A percentile compares a stretch with the other conserved stretches of the same genome.
These are phyloP conservation scores for Gnathonemus longibarbis DNA, from an alignment of 2,113 vertebrate genomes.

Conservation along the genomic window DNA sequence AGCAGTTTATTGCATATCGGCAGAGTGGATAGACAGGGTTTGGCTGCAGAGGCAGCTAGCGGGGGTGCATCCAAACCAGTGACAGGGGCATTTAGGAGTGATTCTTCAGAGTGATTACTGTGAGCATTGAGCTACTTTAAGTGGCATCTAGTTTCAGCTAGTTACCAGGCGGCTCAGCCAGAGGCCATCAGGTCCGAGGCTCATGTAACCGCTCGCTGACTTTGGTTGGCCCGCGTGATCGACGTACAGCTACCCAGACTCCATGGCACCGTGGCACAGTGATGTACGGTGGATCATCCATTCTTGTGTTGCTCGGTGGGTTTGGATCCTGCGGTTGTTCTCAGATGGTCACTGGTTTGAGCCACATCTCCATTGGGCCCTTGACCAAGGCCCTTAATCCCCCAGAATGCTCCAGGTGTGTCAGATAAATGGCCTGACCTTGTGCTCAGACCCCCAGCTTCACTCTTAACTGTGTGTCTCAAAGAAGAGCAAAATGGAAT, in stretches of 20 bases:
- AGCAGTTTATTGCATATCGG: slow-evolving; percentile 29
- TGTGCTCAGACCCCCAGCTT: background rate
- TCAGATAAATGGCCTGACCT: background rate
- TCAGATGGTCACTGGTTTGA: background rate
- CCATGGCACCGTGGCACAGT: background rate
- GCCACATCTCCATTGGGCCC: background rate
- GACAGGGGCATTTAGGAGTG: background rate
- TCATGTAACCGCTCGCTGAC: background rate
- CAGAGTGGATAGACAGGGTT: slow-evolving; percentile 14
- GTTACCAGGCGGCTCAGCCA: background rate
- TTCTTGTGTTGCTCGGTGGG: background rate
- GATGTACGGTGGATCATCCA: background rate
- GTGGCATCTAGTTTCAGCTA: background rate
- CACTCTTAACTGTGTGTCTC: background rate
- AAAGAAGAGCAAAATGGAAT: background rate
- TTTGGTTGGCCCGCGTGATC: background rate
- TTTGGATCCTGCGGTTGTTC: background rate
- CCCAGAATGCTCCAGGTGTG: background rate
- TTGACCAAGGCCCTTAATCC: background rate
- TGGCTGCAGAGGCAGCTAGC: background rate
- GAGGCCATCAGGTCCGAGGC: background rate
- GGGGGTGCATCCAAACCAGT: background rate
- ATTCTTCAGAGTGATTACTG: background rate
- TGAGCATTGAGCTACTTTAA: background rate
- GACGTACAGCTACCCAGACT: background rate